These are phyloP conservation scores for Pseudanteris insignis DNA, from an alignment of 2,888 invertebrate genomes.

Conservation along the genomic window DNA sequence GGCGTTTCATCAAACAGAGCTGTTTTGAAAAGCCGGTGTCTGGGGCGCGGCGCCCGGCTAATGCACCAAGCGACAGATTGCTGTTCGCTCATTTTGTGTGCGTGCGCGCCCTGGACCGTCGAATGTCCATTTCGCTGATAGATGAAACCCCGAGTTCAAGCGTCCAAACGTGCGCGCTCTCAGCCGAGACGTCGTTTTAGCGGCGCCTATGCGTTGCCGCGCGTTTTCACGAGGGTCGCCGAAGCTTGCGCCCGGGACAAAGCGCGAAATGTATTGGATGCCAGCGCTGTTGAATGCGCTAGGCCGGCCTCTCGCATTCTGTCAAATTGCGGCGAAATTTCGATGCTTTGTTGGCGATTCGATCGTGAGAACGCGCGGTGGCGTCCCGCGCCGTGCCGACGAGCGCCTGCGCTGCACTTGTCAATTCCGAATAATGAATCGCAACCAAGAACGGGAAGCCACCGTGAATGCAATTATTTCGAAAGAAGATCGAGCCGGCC, in stretches of 20 bases:
- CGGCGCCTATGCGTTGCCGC: slow-evolving; percentile 12
- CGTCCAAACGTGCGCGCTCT: slow-evolving; percentile 53
- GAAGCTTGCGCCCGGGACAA: slow-evolving; percentile 8
- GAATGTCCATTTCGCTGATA: slow-evolving; percentile 66
- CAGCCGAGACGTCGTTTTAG: slow-evolving; percentile 38
- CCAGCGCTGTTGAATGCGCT: slow-evolving; percentile 4
- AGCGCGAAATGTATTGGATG: slow-evolving; percentile 31
- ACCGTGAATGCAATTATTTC: slow-evolving; percentile 62
- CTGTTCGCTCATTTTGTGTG: slow-evolving; percentile 32
- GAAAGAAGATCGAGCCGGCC: slow-evolving; percentile 62
- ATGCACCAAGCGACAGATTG: slow-evolving; percentile 66
- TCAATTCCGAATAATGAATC: slow-evolving; percentile 65
- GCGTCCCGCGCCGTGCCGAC: neutral
- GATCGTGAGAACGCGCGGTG: slow-evolving; percentile 12
- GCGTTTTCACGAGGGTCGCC: slow-evolving; percentile 26
- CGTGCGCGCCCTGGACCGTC: slow-evolving; percentile 40
- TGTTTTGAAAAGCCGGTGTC: slow-evolving; percentile 57
- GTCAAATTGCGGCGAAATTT: slow-evolving; percentile 5
- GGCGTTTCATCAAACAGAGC: slow-evolving; percentile 56
- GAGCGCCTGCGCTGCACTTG: slow-evolving; percentile 61
- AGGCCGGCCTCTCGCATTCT: neutral
- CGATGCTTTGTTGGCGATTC: slow-evolving; percentile 2
- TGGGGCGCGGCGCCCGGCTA: slow-evolving; percentile 51
- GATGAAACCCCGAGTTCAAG: slow-evolving; percentile 59
- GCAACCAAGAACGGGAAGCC: slow-evolving; percentile 66